Evolutionary conservation across 2,888 invertebrate species (phyloP).

Genomic region (Conus canariensis): DNA sequence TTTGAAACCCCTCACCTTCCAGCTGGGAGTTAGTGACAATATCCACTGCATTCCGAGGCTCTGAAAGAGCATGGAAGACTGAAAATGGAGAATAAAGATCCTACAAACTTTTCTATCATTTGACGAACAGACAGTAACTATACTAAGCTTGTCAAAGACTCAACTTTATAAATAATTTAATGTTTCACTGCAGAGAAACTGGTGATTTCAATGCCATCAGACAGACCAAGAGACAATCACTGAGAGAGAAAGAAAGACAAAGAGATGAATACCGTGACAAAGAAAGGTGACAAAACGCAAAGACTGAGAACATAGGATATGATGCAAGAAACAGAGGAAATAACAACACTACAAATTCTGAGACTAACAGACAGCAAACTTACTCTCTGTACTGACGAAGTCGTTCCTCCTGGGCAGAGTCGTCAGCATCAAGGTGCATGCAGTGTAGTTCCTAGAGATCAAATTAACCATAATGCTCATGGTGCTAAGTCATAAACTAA

Average conservation of each 20-base stretch:
- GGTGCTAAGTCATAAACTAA: too few species aligned
- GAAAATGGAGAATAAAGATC: too few species aligned
- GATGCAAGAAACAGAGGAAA: not conserved
- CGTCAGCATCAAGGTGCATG: conserved; percentile 43
- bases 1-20: too few species aligned
- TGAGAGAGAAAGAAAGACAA: not conserved
- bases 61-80: too few species aligned
- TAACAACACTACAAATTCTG: too few species aligned
- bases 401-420: conserved; percentile 33
- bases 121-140: too few species aligned
- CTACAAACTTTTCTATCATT: too few species aligned
- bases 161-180: too few species aligned
- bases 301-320: not conserved
- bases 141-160: too few species aligned
- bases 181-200: too few species aligned
- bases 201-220: not conserved
- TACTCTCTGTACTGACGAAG: conserved; percentile 41
- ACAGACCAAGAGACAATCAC: not conserved
- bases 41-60: too few species aligned
- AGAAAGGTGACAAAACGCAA: not conserved
- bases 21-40: too few species aligned
- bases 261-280: not conserved
- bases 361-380: not conserved
- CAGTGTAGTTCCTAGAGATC: conserved; percentile 52
- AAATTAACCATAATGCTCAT: conserved; percentile 7